A percentile compares a stretch with the other conserved stretches of the same genome.
phyloP scores from a whole-genome alignment of 2,797 vertebrate species.

The Pseudotriccus pelzelni region DNA sequence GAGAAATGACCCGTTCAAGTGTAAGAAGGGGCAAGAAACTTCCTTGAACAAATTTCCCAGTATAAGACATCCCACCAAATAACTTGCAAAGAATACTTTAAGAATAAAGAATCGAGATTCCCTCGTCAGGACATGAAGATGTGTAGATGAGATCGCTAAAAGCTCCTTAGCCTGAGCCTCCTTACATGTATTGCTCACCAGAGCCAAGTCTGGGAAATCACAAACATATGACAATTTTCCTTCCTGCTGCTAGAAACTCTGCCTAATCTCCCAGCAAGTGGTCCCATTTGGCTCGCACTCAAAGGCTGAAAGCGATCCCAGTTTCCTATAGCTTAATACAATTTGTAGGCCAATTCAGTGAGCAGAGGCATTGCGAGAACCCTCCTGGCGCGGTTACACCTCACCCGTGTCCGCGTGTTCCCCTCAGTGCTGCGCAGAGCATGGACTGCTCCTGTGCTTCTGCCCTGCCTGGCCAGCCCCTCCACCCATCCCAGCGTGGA shows the following conservation, averaged over 20 bases:
- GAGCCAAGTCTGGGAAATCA: conserved; percentile 55
- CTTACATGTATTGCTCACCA: not conserved
- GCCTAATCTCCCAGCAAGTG: conserved; percentile 56
- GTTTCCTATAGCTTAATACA: conserved; percentile 51
- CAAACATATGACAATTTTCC: conserved; percentile 64
- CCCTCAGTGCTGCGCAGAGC: not conserved
- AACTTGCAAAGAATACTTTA: not conserved
- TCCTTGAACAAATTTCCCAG: not conserved
- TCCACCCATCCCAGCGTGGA: not conserved
- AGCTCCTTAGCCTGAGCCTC: not conserved
- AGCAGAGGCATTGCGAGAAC: conserved; percentile 37
- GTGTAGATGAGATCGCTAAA: not conserved
- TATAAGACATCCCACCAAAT: not conserved
- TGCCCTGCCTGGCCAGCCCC: not conserved
- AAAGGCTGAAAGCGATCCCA: conserved; percentile 32
- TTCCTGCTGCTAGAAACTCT: conserved; percentile 53
- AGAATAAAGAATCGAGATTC: not conserved
- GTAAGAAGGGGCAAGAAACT: not conserved
- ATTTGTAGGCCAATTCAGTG: conserved; percentile 35
- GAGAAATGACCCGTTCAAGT: not conserved
- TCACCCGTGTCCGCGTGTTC: not conserved
- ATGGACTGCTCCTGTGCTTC: not conserved
- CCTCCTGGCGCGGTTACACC: conserved; percentile 24
- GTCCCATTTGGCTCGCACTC: conserved; percentile 48
- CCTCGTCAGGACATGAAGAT: not conserved